A percentile compares a stretch with the other conserved stretches of the same genome.
Evolutionary conservation across 2,113 vertebrate species (phyloP).

Genomic region (Mormoops blainvillei): DNA sequence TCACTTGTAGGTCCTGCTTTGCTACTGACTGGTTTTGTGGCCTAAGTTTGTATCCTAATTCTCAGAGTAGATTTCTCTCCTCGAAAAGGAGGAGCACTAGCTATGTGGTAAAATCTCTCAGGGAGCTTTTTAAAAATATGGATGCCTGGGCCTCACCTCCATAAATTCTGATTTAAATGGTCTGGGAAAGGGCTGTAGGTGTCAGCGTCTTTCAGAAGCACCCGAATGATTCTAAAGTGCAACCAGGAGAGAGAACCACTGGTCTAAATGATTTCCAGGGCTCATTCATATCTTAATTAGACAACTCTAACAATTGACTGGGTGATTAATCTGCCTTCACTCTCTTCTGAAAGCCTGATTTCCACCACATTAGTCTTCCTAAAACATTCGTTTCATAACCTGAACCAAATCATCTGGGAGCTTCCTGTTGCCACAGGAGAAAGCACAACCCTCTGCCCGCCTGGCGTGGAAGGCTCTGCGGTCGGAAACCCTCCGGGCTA

Average conservation of each 20-base stretch:
- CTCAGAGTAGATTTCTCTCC: background rate
- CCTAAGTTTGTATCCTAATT: background rate
- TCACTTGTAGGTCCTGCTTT: background rate
- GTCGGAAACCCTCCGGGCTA: background rate
- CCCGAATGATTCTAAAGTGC: background rate
- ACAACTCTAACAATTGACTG: background rate
- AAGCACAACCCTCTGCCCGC: background rate
- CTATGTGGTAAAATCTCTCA: background rate
- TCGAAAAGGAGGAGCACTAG: background rate
- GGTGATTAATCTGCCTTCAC: background rate
- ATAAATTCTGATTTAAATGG: background rate
- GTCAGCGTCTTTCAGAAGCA: background rate
- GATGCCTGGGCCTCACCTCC: background rate
- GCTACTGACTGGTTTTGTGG: background rate
- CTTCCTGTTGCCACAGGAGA: background rate
- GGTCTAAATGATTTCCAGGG: background rate
- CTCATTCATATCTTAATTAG: background rate
- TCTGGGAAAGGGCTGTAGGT: background rate
- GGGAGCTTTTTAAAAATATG: background rate
- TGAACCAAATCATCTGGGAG: background rate
- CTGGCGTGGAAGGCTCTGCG: background rate
- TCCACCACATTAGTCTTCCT: background rate
- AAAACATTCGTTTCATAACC: background rate
- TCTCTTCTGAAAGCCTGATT: background rate
- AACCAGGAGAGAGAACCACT: background rate